Conservation (phyloP, 2,888 invertebrate species). For the Lobophora halterata region DNA sequence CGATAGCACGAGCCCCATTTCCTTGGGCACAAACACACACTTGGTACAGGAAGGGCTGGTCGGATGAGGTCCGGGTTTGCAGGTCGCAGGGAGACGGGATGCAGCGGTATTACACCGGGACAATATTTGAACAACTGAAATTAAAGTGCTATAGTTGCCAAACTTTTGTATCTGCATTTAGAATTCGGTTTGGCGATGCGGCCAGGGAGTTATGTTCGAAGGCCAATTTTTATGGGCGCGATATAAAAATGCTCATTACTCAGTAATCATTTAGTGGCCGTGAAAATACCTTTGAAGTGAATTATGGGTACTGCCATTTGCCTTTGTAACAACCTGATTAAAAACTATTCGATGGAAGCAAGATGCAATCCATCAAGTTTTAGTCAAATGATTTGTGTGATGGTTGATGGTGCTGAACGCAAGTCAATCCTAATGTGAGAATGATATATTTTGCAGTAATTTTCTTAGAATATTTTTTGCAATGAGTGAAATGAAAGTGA, state of each 20-base stretch:
- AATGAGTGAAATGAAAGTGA: too few species aligned
- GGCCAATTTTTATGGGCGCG: conserved; percentile 44
- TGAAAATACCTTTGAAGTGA: conserved; percentile 28
- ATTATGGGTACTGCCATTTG: conserved; percentile 7
- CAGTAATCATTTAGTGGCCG: conserved; percentile 35
- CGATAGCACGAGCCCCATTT: conserved; percentile 88
- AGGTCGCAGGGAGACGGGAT: conserved; percentile 57
- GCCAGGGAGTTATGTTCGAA: conserved; percentile 52
- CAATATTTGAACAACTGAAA: conserved; percentile 80
- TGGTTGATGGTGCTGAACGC: too few species aligned
- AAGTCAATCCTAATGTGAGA: too few species aligned
- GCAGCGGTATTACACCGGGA: conserved; percentile 72
- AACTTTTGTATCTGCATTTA: conserved; percentile 74
- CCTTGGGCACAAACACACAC: conserved; percentile 41
- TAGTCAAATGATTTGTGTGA: too few species aligned
- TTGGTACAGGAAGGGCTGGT: conserved; percentile 48
- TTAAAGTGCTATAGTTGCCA: conserved; percentile 77
- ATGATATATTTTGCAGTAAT: too few species aligned
- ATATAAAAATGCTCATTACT: conserved; percentile 40
- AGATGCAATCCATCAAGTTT: too few species aligned
- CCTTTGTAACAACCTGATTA: too few species aligned
- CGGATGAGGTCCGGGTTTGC: too few species aligned
- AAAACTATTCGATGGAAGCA: too few species aligned
- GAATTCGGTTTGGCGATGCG: conserved; percentile 70
- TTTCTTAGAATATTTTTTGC: background rate